Base-by-base conservation (phyloP, 2,888 invertebrate species). In the Torymus auratus region DNA sequence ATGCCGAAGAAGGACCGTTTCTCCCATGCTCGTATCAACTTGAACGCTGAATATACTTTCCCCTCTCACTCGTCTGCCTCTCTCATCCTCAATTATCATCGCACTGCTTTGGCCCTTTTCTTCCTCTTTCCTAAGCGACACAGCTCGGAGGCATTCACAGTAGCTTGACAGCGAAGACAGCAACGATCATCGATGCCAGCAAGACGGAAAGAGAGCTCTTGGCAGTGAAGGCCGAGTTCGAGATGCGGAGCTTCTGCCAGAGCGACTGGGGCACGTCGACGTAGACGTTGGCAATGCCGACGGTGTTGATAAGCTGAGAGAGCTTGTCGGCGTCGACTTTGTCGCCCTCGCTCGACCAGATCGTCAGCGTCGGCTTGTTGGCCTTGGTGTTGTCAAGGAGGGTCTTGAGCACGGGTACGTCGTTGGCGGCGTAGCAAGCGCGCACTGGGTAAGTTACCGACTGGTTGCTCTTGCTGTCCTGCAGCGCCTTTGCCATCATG, bases 361-460 rank as follows among this genome's bases (percentile, higher is more conserved):
- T 93, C 0, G 97, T 97, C 82, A 98, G 91, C 0, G 96, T 95
- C 61, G 94, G 93, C 5, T 92, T 91, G 71, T 90, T 91, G 12
- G 67, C 41, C 0, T 92, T 89, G 0, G 91, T 92, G 86, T 92
- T 92, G 0, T 92, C 90, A 14, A 95, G 89, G 28, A 97, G 92
- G 81, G 92, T 92, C 15, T 93, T 90, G 14, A 97, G 90, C 4
- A 93, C 92, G 0, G 92, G 91, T 79, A 92, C 91, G 84, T 96
- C 95, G 86, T 94, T 93, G 0, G 95, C 94, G 0, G 95, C 95
- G 23, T 94, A 91, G 0, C 92, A 94, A 0, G 95, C 95, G 72
- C 96, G 91, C 2, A 96, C 95, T 0, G 97, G 95, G 87, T 97
- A 97, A 0, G 97, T 97, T 72, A 97, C 93, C 58, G 93, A 92